Percentiles rank a stretch among this genome's conserved stretches.
phyloP scores from a whole-genome alignment of 2,888 invertebrate genomes.

The Allygus modestus region DNA sequence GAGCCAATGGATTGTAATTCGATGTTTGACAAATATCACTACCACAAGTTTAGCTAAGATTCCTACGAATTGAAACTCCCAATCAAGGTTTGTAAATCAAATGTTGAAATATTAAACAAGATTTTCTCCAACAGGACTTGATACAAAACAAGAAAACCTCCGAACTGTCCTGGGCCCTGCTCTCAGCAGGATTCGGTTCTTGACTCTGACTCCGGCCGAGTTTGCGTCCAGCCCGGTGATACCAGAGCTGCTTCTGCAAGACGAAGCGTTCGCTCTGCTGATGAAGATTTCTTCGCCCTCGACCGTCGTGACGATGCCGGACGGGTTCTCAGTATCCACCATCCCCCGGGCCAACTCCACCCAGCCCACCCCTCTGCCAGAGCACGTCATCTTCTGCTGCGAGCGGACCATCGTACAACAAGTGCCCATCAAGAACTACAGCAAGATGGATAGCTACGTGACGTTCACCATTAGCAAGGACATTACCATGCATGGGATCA shows the following conservation, averaged over 20 bases:
- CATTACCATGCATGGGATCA: conserved; percentile 83
- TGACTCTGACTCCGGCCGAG: conserved; percentile 87
- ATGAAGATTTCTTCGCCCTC: conserved; percentile 89
- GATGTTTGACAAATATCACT: no score
- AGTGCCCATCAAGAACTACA: conserved; percentile 86
- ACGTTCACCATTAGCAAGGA: conserved; percentile 90
- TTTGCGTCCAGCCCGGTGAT: conserved; percentile 90
- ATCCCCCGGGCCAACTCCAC: conserved; percentile 40
- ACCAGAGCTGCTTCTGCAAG: conserved; percentile 81
- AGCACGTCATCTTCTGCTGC: conserved; percentile 79
- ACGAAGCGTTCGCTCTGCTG: conserved; percentile 88
- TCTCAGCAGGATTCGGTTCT: conserved; percentile 86
- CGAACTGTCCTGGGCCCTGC: conserved; percentile 67
- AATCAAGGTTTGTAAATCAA: conserved; percentile 73
- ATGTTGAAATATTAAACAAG: not conserved
- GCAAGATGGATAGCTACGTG: conserved; percentile 86
- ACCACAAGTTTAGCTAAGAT: no score
- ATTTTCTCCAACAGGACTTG: conserved; percentile 63
- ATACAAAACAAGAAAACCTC: conserved; percentile 67
- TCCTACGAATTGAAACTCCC: no score
- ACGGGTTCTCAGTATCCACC: conserved; percentile 76
- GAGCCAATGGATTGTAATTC: no score
- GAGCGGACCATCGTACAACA: conserved; percentile 82
- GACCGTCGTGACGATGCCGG: conserved; percentile 84
- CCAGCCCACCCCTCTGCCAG: conserved; percentile 38